Evolutionary conservation across 2,888 invertebrate genomes (phyloP), one percentile per base, ranked within the genome.

Genomic region (Synanthedon andrenaeformis): DNA sequence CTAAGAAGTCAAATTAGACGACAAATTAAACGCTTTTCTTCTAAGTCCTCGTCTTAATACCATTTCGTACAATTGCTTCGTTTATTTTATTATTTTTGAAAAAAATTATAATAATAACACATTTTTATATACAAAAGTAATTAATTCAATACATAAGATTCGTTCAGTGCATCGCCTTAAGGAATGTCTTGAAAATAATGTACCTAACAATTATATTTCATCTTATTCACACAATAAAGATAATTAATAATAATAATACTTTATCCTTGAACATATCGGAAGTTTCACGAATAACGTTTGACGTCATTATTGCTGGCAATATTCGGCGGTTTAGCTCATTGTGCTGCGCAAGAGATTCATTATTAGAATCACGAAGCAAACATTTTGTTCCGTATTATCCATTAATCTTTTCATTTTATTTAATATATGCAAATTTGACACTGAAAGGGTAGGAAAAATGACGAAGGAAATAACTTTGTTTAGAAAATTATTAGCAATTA

Each of bases 181-280:
- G 23, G 23, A 23, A 23, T 23, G 23, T 23, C 23, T 23, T 23
- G 23, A 23, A 23, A 23, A 4, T 35, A 35, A 45, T n/a, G 45
- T n/a, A 13, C 45, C 45, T 45, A 45, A 45, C 11, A 45, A 12
- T 45, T 45, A 13, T 45, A 49, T 49, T 49, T 23, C 49, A 49
- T 45, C 35, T 35, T 45, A 49, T 49, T 49, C 12, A 12, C 12
- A 17, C 19, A 49, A 64, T 62, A 63, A 62, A 60, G 58, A 56
- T 60, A 61, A 66, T 63, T 60, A 62, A 65, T 69, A 59, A 65
- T 69, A 59, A 65, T 64, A 57, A 64, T 54, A 49, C 51, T 58
- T 56, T 54, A 73, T 72, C 84, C 84, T 85, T 83, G 83, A 76
- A 72, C 63, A 70, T 72, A 76, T 84, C 86, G 84, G 85, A 85